phyloP scores from a whole-genome alignment of 2,888 invertebrate genomes.

The Dendrolimus pini region DNA sequence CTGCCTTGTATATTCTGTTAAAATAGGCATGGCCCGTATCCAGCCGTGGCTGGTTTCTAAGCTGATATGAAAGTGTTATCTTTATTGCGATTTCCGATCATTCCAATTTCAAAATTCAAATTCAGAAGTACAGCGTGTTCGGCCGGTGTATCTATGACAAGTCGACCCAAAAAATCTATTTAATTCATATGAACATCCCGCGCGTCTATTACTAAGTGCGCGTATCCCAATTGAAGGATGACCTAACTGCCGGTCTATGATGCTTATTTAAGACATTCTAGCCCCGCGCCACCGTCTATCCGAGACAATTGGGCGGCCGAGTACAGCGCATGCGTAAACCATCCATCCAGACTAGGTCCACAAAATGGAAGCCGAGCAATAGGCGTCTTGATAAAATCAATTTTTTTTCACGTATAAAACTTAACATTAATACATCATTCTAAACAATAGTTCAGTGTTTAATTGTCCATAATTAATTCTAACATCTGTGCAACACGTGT shows the following conservation, averaged over 20 bases:
- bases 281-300: neutral
- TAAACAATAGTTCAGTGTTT: neutral
- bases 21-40: too few species aligned
- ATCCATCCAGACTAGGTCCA: neutral
- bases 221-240: neutral
- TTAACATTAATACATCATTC: neutral
- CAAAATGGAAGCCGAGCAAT: neutral
- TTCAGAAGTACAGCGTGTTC: neutral
- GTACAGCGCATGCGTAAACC: neutral
- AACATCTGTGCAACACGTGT: neutral
- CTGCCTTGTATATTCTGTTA: too few species aligned
- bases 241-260: neutral
- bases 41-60: too few species aligned
- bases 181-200: constrained; percentile 8
- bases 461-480: neutral
- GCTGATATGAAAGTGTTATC: too few species aligned
- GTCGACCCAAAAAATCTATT: constrained; percentile 7
- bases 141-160: neutral
- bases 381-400: neutral
- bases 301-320: neutral
- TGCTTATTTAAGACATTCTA: neutral
- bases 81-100: too few species aligned
- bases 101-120: too few species aligned
- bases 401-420: neutral
- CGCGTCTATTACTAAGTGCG: neutral